These are phyloP conservation scores for Cephalotes varians DNA, from an alignment of 2,888 invertebrate genomes.

Conservation along the genomic window DNA sequence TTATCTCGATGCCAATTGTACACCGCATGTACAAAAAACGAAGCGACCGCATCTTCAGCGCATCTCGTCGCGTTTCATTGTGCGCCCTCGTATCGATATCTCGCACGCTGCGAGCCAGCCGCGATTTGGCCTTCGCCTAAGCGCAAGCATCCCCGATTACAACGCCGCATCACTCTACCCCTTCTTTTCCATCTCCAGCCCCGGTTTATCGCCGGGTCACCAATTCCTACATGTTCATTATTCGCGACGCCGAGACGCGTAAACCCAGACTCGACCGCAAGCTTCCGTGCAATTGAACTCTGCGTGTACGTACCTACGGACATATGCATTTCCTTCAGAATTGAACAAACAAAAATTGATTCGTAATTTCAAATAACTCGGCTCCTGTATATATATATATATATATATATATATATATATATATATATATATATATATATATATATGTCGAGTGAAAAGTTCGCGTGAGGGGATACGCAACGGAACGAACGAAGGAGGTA, in stretches of 20 bases:
- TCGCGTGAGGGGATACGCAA: constrained; percentile 42
- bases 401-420: no score
- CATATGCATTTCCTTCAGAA: not conserved
- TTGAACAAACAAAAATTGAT: not conserved
- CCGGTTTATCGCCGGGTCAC: constrained; percentile 30
- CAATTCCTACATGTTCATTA: constrained; percentile 32
- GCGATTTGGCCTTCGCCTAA: constrained; percentile 33
- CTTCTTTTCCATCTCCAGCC: not conserved
- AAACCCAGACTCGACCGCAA: not conserved
- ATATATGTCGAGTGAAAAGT: not conserved
- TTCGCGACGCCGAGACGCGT: not conserved
- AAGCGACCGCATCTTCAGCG: not conserved
- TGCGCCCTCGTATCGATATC: constrained; percentile 3
- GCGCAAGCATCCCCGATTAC: constrained; percentile 38
- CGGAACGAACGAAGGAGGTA: constrained; percentile 76
- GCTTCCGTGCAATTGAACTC: no score
- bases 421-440: no score
- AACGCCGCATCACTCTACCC: not conserved
- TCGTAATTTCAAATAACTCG: not conserved
- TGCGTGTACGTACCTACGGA: not conserved
- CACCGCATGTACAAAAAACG: not conserved
- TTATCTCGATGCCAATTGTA: not conserved
- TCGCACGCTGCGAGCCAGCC: not conserved
- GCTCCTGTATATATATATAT: not conserved
- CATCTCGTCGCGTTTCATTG: not conserved